Percentiles rank a stretch among this genome's conserved stretches.
Conservation (phyloP, 2,113 vertebrate species). For the Piprites chloris region DNA sequence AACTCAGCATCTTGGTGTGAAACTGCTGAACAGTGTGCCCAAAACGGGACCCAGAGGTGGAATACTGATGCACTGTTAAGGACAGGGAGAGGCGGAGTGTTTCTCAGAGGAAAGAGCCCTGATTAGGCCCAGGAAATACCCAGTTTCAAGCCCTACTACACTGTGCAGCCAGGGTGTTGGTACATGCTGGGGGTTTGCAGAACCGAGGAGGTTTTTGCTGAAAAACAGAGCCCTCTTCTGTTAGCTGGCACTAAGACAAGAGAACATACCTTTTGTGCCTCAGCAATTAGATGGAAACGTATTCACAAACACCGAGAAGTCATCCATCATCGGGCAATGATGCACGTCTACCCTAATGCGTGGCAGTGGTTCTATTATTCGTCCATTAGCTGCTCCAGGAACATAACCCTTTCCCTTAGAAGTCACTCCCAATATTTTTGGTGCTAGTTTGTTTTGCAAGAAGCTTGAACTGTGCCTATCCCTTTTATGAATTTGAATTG, state of each 20-base stretch:
- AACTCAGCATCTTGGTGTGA: no score
- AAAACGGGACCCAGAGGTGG: no score
- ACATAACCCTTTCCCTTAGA: not conserved
- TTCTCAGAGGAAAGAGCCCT: not conserved
- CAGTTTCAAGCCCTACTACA: not conserved
- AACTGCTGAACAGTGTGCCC: not conserved
- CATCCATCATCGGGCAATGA: not conserved
- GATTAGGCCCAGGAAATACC: not conserved
- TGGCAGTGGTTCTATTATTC: not conserved
- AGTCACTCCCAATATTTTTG: not conserved
- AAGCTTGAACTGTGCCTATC: not conserved
- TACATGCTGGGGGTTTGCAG: not conserved
- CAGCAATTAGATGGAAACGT: not conserved
- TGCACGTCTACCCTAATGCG: not conserved
- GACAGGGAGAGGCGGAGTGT: not conserved
- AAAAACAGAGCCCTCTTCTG: slow-evolving; percentile 16
- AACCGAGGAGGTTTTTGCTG: not conserved
- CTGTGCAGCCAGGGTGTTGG: not conserved
- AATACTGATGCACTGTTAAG: not conserved
- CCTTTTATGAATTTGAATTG: slow-evolving; percentile 34
- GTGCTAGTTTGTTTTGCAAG: not conserved
- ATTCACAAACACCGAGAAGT: not conserved
- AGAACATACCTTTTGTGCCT: not conserved
- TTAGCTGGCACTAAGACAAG: not conserved
- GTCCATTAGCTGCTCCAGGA: not conserved